Percentiles rank a stretch among this genome's conserved stretches.
phyloP scores from a whole-genome alignment of 2,888 invertebrate species.

The Tachina lurida region DNA sequence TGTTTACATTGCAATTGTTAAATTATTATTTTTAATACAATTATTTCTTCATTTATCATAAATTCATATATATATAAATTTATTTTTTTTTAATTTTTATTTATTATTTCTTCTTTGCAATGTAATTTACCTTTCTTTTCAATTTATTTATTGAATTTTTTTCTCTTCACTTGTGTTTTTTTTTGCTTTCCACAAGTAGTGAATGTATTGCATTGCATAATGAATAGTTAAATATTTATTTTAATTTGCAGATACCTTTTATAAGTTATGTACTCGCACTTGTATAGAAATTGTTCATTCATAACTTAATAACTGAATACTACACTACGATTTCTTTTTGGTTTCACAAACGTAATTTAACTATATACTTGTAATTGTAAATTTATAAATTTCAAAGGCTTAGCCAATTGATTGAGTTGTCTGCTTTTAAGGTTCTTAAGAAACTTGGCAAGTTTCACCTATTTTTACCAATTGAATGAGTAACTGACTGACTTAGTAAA shows the following conservation, averaged over 20 bases:
- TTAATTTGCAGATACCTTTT: slow-evolving; percentile 28
- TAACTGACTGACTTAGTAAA: not conserved
- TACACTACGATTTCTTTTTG: slow-evolving; percentile 17
- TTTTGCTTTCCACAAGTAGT: slow-evolving; percentile 41
- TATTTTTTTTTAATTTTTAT: not conserved
- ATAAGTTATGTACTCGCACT: slow-evolving; percentile 13
- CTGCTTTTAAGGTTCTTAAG: slow-evolving; percentile 42
- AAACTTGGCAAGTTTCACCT: slow-evolving; percentile 33
- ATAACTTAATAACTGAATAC: slow-evolving; percentile 25
- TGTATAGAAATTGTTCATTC: slow-evolving; percentile 23
- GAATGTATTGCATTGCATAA: slow-evolving; percentile 69
- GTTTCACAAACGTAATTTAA: slow-evolving; percentile 9
- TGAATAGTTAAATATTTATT: slow-evolving; percentile 29
- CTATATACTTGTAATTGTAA: not conserved
- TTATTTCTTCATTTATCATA: slow-evolving; percentile 34
- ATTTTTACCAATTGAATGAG: slow-evolving; percentile 20
- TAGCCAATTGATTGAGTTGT: not conserved
- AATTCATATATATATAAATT: slow-evolving; percentile 8
- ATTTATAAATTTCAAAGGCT: slow-evolving; percentile 6
- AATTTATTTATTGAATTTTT: slow-evolving; percentile 27
- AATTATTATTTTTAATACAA: slow-evolving; percentile 27
- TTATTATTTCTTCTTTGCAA: slow-evolving; percentile 35
- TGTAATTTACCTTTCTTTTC: slow-evolving; percentile 65
- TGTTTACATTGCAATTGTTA: slow-evolving; percentile 10
- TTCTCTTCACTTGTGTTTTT: slow-evolving; percentile 5